These are phyloP conservation scores for Bombyx mandarina DNA, from an alignment of 1,140 invertebrate species.

Conservation along the genomic window DNA sequence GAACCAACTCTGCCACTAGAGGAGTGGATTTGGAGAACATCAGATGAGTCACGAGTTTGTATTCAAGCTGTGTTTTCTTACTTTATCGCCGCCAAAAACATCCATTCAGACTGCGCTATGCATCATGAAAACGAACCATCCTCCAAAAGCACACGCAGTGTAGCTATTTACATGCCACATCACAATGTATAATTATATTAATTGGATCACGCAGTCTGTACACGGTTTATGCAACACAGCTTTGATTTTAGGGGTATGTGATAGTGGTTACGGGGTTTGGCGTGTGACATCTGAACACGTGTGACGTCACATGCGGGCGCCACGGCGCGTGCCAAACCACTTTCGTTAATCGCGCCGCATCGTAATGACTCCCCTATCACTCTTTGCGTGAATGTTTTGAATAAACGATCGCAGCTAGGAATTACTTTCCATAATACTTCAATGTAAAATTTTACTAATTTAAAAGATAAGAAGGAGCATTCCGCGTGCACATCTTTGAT, in stretches of 20 bases:
- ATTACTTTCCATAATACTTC: too few species aligned
- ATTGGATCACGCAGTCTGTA: constrained; percentile 4
- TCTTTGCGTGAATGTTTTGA: too few species aligned
- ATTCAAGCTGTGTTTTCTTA: too few species aligned
- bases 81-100: neutral
- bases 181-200: constrained; percentile 2
- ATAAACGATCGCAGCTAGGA: too few species aligned
- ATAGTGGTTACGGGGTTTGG: constrained; percentile 10
- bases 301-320: constrained; percentile 26
- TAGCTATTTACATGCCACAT: constrained; percentile 1
- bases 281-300: constrained; percentile 16
- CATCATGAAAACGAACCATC: too few species aligned
- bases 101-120: neutral
- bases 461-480: too few species aligned
- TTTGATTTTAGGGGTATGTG: constrained; percentile 18
- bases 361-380: constrained; percentile 28
- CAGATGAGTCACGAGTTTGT: too few species aligned
- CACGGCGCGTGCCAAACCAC: constrained; percentile 32
- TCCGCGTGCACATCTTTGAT: too few species aligned
- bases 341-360: constrained; percentile 30
- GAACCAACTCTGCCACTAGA: too few species aligned
- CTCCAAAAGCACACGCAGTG: neutral
- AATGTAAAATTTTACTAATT: too few species aligned
- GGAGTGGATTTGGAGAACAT: too few species aligned
- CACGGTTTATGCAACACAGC: constrained; percentile 10